Evolutionary conservation across 2,888 invertebrate species (phyloP).

Genomic region (Cordilura impudica): DNA sequence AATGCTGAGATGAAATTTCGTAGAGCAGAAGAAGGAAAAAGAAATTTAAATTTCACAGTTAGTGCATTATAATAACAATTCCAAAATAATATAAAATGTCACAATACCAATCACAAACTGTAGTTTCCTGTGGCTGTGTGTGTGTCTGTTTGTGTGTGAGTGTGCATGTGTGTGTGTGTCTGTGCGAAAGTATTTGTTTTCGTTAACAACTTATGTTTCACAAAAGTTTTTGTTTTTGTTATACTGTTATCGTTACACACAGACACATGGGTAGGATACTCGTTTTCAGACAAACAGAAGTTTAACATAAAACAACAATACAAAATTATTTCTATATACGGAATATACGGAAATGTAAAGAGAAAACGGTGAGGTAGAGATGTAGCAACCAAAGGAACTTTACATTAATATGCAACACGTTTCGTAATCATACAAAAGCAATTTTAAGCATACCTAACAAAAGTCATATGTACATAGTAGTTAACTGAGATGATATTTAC

Average conservation of each 20-base stretch:
- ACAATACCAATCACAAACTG: constrained; percentile 41
- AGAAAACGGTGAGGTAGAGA: neutral
- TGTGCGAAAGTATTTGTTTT: too few relatives aligned
- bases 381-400: neutral
- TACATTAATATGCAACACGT: constrained; percentile 28
- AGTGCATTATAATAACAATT: constrained; percentile 39
- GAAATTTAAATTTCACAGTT: constrained; percentile 21
- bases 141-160: neutral
- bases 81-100: constrained; percentile 9
- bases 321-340: neutral
- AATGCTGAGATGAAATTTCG: neutral
- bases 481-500: neutral
- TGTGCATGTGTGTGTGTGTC: neutral
- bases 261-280: neutral
- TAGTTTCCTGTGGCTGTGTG: constrained; percentile 25
- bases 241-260: neutral
- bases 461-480: constrained; percentile 30
- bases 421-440: neutral
- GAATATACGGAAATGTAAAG: neutral
- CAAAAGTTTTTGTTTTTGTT: neutral
- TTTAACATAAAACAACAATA: neutral
- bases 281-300: neutral
- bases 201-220: neutral
- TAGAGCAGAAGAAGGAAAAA: neutral
- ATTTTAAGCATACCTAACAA: constrained; percentile 10